Base-by-base conservation (phyloP, 2,888 invertebrate species). In the Ectropis crepuscularia region DNA sequence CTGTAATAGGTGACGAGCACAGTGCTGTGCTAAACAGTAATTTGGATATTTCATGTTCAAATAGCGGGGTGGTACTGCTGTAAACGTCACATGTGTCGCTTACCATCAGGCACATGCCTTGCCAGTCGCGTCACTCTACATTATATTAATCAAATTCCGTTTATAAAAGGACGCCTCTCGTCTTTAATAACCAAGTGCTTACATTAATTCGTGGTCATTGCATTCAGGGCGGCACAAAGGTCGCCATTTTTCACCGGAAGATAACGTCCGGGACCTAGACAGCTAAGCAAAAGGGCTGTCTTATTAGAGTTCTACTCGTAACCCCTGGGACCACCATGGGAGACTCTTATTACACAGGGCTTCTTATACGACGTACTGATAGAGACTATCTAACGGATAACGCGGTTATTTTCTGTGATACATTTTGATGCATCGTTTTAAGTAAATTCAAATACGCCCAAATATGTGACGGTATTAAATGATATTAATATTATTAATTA, bases 221-320 rank as follows among this genome's bases (percentile, higher is more conserved):
- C 77, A 74, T 77, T 78, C 77, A 75, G 75, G 75, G 74, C 75
- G 74, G 73, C 69, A 89, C 86, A 92, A 91, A 89, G 85, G 85
- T 76, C 74, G 83, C 86, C 74, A 92, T 92, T 91, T 89, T 88
- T 91, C 91, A 91, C 79, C 65, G 50, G 50, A 74, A 80, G 90
- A 91, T 92, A 91, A 88, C 82, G 88, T 89, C 86, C 78, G 63
- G 63, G 73, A 72, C 60, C 69, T 70, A 76, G 90, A 90, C 89
- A 87, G 86, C 67, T 83, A 80, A 85, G 83, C 80, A 82, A 89
- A 85, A 81, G 86, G 81, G 79, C 87, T 89, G 90, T 90, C 90
- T 79, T 87, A 88, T 89, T 89, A 87, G 81, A 87, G 80, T 81
- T 82, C 81, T 81, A 81, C 82, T 81, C 79, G 80, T 81, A 83